Conservation (phyloP, 2,797 vertebrate genomes). For the Tarsius wallacei region DNA sequence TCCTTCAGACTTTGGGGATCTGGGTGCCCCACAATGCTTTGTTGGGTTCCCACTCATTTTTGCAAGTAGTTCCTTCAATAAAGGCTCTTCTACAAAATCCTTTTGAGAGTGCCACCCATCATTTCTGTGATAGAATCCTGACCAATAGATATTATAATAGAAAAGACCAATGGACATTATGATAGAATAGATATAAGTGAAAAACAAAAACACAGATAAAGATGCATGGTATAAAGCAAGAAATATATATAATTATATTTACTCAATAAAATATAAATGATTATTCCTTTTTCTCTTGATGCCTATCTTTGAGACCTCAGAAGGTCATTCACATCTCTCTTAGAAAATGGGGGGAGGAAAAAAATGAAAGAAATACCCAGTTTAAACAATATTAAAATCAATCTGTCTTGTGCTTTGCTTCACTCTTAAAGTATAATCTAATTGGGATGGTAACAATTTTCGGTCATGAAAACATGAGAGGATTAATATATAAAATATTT, state of each 20-base stretch:
- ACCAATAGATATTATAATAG: not conserved
- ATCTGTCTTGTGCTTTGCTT: not conserved
- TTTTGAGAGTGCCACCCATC: not conserved
- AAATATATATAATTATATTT: not conserved
- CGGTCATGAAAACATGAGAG: not conserved
- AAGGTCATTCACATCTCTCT: not conserved
- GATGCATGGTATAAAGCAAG: not conserved
- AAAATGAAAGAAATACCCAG: not conserved
- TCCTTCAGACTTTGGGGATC: not conserved
- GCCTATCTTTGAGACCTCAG: not conserved
- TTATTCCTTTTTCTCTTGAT: not conserved
- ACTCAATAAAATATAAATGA: not conserved
- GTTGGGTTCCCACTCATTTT: not conserved
- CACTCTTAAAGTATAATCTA: not conserved
- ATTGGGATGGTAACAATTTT: not conserved
- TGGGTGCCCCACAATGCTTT: not conserved
- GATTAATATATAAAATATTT: not conserved
- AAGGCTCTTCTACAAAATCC: not conserved
- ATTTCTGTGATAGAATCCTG: not conserved
- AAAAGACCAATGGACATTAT: not conserved
- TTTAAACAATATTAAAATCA: not conserved
- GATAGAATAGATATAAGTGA: not conserved
- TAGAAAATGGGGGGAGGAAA: slow-evolving; percentile 50
- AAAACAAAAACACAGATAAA: not conserved
- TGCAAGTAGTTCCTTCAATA: not conserved